Conservation (phyloP, 2,888 invertebrate species). For the Nephrotoma appendiculata region DNA sequence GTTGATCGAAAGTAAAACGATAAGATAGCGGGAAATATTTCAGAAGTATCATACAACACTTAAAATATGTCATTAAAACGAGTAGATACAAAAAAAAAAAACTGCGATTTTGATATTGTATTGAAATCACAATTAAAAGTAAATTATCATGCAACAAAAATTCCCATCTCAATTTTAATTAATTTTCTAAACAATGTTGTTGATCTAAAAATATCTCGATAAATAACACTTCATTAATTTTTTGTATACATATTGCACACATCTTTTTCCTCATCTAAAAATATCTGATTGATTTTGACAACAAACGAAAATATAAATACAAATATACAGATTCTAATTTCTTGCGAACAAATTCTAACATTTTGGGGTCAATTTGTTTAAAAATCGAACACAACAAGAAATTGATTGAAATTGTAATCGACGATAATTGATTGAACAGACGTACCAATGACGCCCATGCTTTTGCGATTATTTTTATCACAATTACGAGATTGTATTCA, state of each 20-base stretch:
- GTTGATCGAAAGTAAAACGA: neutral
- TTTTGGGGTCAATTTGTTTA: neutral
- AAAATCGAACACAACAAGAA: neutral
- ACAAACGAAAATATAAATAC: neutral
- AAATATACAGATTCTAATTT: neutral
- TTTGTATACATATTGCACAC: neutral
- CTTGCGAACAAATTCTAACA: neutral
- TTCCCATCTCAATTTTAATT: neutral
- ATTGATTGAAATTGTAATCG: neutral
- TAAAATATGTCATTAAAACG: neutral
- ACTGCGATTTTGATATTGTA: neutral
- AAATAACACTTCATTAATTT: neutral
- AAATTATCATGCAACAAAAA: neutral
- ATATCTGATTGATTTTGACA: neutral
- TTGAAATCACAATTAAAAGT: neutral
- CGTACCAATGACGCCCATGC: neutral
- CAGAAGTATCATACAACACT: neutral
- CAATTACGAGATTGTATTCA: neutral
- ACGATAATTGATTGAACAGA: neutral
- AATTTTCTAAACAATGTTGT: neutral
- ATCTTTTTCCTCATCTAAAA: neutral
- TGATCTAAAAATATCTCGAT: neutral
- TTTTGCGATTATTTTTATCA: neutral
- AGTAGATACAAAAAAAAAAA: neutral
- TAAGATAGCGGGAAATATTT: neutral